Conservation (phyloP, 2,888 invertebrate genomes). For the Himalopsyche kuldschensis region DNA sequence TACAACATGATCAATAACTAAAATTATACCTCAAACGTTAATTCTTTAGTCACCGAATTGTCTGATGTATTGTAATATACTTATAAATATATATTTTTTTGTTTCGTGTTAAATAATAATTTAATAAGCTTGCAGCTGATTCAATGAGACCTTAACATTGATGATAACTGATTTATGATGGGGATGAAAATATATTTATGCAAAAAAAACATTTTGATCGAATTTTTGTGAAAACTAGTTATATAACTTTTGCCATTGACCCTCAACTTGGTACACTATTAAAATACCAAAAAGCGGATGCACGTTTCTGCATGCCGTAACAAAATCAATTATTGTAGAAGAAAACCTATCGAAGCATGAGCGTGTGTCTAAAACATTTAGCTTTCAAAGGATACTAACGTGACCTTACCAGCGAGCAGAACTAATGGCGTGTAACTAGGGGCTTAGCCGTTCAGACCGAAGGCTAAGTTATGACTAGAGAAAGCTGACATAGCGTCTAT, state of each 20-base stretch:
- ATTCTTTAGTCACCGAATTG: no score
- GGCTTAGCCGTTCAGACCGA: conserved; percentile 3
- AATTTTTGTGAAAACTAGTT: no score
- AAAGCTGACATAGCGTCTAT: neutral
- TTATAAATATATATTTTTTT: no score
- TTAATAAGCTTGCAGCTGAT: no score
- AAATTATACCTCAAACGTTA: no score
- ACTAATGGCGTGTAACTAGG: conserved; percentile 1
- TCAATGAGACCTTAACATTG: no score
- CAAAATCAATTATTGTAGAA: neutral
- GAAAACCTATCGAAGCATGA: neutral
- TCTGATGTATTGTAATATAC: no score
- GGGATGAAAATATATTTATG: no score
- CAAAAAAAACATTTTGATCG: no score
- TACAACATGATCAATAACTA: no score
- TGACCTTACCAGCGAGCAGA: neutral
- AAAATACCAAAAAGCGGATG: neutral
- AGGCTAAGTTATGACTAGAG: conserved; percentile 1
- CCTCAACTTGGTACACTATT: neutral
- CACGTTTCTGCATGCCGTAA: neutral
- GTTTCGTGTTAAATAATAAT: no score
- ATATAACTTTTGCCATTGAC: neutral
- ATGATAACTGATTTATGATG: no score
- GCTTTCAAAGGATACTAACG: neutral
- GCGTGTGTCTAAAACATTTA: conserved; percentile 1